Evolutionary conservation across 2,888 invertebrate genomes (phyloP), one percentile per base, ranked within the genome.

Genomic region (Venustoraphidia nigricollis): DNA sequence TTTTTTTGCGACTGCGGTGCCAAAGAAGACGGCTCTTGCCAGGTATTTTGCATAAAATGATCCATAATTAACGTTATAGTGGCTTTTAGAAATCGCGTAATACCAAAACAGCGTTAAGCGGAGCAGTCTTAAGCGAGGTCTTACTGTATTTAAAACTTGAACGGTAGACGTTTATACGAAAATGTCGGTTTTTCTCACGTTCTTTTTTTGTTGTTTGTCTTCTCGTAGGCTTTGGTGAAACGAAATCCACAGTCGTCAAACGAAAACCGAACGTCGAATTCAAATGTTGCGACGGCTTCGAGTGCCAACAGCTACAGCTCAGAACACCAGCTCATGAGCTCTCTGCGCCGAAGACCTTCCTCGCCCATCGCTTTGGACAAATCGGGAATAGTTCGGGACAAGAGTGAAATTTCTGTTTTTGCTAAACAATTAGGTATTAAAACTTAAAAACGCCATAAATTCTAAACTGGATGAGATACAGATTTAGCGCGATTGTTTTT

Each of bases 1-100:
- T 98, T 98, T 75, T 98, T 98, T 73, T 98, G 98, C 62, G 97
- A 97, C 66, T 98, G 98, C 63, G 97, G 97, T 2, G 95, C 95
- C 1, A 95, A 94, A 64, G 91, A 93, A 45, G 92, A 92, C 61
- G 81, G 79, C 1, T 76, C 80, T 1, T 87, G 87, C 58, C 79
- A 81, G 59, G 13, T 41, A 14, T 9, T 27, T 27, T 6, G 79
- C 71, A n/a, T n/a, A n/a, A n/a, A n/a, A n/a, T n/a, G n/a, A n/a
- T n/a, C n/a, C n/a, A n/a, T n/a, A n/a, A n/a, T n/a, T n/a, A n/a
- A n/a, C n/a, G n/a, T n/a, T n/a, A n/a, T n/a, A n/a, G n/a, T n/a
- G n/a, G n/a, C n/a, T n/a, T n/a, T n/a, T n/a, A n/a, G n/a, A n/a
- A n/a, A n/a, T n/a, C n/a, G n/a, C n/a, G n/a, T n/a, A n/a, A n/a